Conservation (phyloP, 2,888 invertebrate genomes). For the Cataglyphis livida region DNA sequence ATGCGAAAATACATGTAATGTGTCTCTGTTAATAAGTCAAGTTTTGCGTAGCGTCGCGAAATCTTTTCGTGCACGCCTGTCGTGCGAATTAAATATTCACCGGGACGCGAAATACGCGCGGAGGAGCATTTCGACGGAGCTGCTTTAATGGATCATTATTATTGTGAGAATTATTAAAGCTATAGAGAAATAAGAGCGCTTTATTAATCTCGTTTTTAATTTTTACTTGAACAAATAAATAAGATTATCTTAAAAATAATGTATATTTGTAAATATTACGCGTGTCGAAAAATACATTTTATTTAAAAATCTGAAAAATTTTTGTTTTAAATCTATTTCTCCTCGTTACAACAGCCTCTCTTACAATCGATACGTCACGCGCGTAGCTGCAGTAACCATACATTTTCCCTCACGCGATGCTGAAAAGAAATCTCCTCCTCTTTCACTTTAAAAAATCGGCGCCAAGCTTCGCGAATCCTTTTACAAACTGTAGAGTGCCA, state of each 20-base stretch:
- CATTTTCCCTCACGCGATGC: not conserved
- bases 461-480: not conserved
- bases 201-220: not conserved
- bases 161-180: conserved; percentile 7
- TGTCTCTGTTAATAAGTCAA: conserved; percentile 25
- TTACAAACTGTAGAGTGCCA: not conserved
- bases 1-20: not conserved
- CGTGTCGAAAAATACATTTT: not conserved
- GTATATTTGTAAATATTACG: not conserved
- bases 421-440: not conserved
- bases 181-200: not conserved
- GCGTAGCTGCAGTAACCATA: not conserved
- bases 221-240: not conserved
- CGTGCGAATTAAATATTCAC: conserved; percentile 13
- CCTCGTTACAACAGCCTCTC: not conserved
- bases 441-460: not conserved
- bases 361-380: conserved; percentile 1
- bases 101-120: not conserved
- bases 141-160: not conserved
- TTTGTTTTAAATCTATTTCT: not conserved
- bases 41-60: not conserved
- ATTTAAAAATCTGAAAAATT: not conserved
- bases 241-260: not conserved
- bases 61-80: not conserved
- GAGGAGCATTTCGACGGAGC: not conserved